phyloP scores from a whole-genome alignment of 2,113 vertebrate species.

The Campylomormyrus tamandua region DNA sequence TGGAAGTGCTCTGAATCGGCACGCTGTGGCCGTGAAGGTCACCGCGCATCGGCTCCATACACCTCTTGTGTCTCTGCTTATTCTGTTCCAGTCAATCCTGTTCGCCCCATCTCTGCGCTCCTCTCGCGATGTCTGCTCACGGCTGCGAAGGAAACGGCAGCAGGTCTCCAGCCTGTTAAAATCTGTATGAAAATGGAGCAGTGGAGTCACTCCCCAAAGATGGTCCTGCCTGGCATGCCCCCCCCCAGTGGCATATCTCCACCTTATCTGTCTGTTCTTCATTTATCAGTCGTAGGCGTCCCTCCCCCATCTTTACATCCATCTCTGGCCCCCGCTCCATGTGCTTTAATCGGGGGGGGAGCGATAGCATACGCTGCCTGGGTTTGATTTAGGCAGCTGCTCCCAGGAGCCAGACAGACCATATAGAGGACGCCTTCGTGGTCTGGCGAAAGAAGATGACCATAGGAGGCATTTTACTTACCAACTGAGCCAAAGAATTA shows the following conservation, averaged over 20 bases:
- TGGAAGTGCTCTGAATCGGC: neutral
- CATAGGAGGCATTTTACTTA: neutral
- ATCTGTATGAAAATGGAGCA: neutral
- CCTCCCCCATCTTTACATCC: neutral
- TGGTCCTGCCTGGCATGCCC: neutral
- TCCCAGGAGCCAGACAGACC: neutral
- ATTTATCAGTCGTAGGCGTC: neutral
- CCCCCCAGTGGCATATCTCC: neutral
- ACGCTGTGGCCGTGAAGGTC: neutral
- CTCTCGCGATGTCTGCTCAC: neutral
- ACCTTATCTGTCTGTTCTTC: neutral
- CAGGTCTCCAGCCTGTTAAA: neutral
- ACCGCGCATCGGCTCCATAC: neutral
- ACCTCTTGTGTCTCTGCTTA: neutral
- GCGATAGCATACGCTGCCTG: neutral
- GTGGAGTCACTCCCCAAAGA: neutral
- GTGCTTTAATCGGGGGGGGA: neutral
- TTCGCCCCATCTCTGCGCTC: neutral
- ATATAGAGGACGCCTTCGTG: neutral
- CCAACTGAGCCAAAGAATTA: neutral
- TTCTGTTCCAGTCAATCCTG: neutral
- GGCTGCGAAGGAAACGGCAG: neutral
- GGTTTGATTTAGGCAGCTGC: neutral
- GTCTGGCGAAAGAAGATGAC: neutral
- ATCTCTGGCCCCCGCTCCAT: neutral